Conservation (phyloP, 2,888 invertebrate genomes). For the Zygogramma bicolorata region DNA sequence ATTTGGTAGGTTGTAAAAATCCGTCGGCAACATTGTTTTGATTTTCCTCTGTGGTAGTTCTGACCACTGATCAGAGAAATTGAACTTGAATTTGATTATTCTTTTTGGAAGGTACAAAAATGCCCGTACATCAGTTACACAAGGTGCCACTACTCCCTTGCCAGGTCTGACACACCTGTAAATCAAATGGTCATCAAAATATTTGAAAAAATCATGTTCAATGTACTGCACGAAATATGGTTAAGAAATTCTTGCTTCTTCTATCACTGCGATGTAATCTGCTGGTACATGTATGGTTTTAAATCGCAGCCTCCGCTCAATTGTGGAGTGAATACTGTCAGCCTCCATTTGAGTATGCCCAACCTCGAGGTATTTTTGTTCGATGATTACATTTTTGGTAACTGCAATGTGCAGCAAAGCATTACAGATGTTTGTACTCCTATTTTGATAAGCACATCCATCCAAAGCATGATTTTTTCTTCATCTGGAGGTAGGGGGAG, state of each 20-base stretch:
- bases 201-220: no score
- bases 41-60: no score
- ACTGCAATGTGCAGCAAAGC: constrained; percentile 31
- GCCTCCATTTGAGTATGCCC: constrained; percentile 40
- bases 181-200: no score
- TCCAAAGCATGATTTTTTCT: constrained; percentile 16
- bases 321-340: constrained; percentile 35
- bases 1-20: no score
- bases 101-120: no score
- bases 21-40: no score
- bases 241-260: constrained; percentile 20
- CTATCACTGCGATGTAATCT: constrained; percentile 25
- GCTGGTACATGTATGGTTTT: constrained; percentile 29
- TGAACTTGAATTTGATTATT: no score
- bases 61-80: no score
- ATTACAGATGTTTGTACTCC: constrained; percentile 28
- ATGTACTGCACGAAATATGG: no score
- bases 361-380: constrained; percentile 37
- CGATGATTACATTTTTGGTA: constrained; percentile 32
- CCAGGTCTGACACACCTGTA: no score
- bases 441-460: constrained; percentile 36
- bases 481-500: background rate
- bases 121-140: no score
- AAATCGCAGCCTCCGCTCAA: constrained; percentile 28
- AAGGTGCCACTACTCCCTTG: no score